A percentile compares a stretch with the other conserved stretches of the same genome.
Conservation (phyloP, 2,113 vertebrate genomes). For the Rostratula benghalensis region DNA sequence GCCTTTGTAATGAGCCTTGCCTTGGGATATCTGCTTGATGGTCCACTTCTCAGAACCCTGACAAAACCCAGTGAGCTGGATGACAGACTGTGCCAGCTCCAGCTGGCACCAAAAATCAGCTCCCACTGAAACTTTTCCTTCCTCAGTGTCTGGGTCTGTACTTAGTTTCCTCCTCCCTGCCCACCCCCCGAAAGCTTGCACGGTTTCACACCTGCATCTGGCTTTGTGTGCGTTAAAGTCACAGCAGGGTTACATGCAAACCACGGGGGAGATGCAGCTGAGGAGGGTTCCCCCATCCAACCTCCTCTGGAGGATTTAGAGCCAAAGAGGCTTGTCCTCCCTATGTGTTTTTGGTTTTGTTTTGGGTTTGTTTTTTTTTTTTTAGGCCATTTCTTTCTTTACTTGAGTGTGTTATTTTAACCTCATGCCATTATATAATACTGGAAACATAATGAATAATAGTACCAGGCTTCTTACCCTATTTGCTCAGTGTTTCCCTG, state of each 20-base stretch:
- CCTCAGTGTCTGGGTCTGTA: not conserved
- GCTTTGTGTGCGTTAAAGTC: not conserved
- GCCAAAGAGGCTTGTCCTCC: slow-evolving; percentile 7
- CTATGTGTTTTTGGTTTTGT: slow-evolving; percentile 10
- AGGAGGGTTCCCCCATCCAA: not conserved
- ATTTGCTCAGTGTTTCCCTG: slow-evolving; percentile 44
- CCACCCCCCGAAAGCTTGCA: not conserved
- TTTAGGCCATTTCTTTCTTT: slow-evolving; percentile 3
- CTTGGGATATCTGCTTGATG: not conserved
- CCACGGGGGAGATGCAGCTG: not conserved
- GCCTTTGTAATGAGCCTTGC: not conserved
- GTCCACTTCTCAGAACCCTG: not conserved
- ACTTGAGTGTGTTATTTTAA: slow-evolving; percentile 48
- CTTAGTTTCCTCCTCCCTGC: not conserved
- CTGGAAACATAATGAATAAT: slow-evolving; percentile 24
- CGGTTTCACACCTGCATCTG: not conserved
- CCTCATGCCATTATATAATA: slow-evolving; percentile 25
- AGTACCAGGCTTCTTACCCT: slow-evolving; percentile 25
- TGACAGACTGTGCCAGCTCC: not conserved
- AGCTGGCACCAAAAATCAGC: not conserved
- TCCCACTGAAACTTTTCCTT: not conserved
- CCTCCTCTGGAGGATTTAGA: not conserved
- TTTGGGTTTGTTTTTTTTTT: not conserved
- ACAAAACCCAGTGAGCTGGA: rapidly evolving
- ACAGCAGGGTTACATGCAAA: not conserved